Evolutionary conservation across 2,797 vertebrate genomes (phyloP).

Genomic region (Hylomyscus alleni): DNA sequence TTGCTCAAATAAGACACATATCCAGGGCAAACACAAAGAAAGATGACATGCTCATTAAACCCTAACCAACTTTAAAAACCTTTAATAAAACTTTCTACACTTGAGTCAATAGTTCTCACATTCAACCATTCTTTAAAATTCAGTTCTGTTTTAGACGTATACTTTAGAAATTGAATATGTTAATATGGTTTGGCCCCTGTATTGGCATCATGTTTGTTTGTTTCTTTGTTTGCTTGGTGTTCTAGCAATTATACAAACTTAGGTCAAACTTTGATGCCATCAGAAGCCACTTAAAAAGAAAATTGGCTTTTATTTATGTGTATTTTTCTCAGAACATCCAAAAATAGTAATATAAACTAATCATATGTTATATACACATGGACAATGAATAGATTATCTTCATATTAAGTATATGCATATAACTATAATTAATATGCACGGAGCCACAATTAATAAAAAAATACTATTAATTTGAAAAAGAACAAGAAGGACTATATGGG

Average conservation of each 20-base stretch:
- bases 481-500: not conserved
- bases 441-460: not conserved
- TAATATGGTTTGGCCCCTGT: not conserved
- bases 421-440: not conserved
- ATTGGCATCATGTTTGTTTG: not conserved
- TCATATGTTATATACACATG: not conserved
- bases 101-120: not conserved
- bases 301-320: not conserved
- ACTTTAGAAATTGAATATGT: not conserved
- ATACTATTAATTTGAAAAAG: not conserved
- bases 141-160: not conserved
- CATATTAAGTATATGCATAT: not conserved
- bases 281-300: not conserved
- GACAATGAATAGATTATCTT: not conserved
- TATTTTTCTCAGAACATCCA: not conserved
- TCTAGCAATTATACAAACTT: not conserved
- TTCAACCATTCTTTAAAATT: not conserved
- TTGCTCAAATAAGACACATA: slow-evolving; percentile 68
- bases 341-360: not conserved
- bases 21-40: slow-evolving; percentile 61
- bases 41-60: slow-evolving; percentile 68
- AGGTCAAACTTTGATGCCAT: not conserved
- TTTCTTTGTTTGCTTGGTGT: not conserved
- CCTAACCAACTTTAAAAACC: slow-evolving; percentile 63
- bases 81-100: slow-evolving; percentile 42